phyloP scores from a whole-genome alignment of 2,113 vertebrate genomes.

The Pteruthius melanotis region DNA sequence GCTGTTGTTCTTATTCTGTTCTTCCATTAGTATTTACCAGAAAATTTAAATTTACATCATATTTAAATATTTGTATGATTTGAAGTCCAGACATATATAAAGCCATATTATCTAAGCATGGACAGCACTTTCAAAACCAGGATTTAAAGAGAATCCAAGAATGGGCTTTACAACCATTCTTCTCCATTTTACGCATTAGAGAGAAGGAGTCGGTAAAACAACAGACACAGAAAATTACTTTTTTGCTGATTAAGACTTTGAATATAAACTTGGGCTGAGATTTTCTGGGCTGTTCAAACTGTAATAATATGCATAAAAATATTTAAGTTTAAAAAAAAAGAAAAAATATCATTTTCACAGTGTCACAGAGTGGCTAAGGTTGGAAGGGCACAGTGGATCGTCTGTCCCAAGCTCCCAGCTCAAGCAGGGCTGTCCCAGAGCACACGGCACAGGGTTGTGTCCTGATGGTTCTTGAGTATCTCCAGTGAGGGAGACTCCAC shows the following conservation, averaged over 20 bases:
- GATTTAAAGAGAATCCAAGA: not conserved
- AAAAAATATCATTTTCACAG: not conserved
- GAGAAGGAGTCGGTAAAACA: not conserved
- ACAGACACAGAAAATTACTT: not conserved
- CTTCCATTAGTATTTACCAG: not conserved
- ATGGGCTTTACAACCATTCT: not conserved
- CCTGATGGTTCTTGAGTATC: accelerated
- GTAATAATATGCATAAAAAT: not conserved
- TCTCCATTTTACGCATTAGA: not conserved
- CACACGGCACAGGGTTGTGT: not conserved
- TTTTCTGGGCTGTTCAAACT: not conserved
- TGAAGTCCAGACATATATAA: not conserved
- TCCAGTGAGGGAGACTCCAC: not conserved
- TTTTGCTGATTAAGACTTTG: not conserved
- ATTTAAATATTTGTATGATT: not conserved
- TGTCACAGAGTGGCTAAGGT: not conserved
- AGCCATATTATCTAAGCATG: not conserved
- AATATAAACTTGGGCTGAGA: not conserved
- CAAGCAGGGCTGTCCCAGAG: accelerated
- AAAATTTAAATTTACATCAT: not conserved
- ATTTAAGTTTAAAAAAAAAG: not conserved
- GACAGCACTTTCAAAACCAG: not conserved
- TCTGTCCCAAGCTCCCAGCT: not conserved
- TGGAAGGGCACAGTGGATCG: not conserved
- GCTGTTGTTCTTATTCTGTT: not conserved